Percentiles rank a stretch among this genome's conserved stretches.
Evolutionary conservation across 2,113 vertebrate species (phyloP).

Genomic region (Anoplopoma fimbria): DNA sequence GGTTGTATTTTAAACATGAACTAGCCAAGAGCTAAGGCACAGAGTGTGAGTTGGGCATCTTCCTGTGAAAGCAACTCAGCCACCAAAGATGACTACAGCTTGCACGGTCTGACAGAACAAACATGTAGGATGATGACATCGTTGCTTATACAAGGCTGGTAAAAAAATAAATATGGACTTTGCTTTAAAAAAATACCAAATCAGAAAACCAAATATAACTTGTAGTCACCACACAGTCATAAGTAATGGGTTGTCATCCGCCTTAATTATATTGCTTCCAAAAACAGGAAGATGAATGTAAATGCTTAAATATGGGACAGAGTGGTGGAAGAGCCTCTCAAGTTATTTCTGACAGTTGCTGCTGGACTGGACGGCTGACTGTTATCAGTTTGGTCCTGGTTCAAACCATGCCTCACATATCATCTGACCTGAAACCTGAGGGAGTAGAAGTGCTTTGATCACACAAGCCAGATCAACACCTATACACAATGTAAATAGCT

Average conservation of each 20-base stretch:
- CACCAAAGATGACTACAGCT: slow-evolving; percentile 10
- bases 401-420: slow-evolving; percentile 19
- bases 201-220: slow-evolving; percentile 63
- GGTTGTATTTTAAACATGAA: slow-evolving; percentile 34
- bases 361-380: slow-evolving; percentile 27
- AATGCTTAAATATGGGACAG: slow-evolving; percentile 36
- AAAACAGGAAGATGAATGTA: slow-evolving; percentile 45
- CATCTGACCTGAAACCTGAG: slow-evolving; percentile 30
- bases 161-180: slow-evolving; percentile 50
- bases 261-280: slow-evolving; percentile 65
- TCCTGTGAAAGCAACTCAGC: not conserved
- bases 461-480: slow-evolving; percentile 4
- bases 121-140: slow-evolving; percentile 21
- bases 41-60: not conserved
- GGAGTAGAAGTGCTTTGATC: slow-evolving; percentile 15
- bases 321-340: slow-evolving; percentile 28
- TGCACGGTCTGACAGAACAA: slow-evolving; percentile 18
- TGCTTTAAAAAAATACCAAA: slow-evolving; percentile 35
- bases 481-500: not conserved
- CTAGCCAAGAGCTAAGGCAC: slow-evolving; percentile 9
- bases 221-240: slow-evolving; percentile 45
- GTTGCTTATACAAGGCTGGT: not conserved
- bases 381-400: slow-evolving; percentile 37
- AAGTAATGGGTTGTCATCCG: slow-evolving; percentile 53
- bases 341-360: slow-evolving; percentile 35